Evolutionary conservation across 2,797 vertebrate species (phyloP).

Genomic region (Enteromius unitaeniatus): DNA sequence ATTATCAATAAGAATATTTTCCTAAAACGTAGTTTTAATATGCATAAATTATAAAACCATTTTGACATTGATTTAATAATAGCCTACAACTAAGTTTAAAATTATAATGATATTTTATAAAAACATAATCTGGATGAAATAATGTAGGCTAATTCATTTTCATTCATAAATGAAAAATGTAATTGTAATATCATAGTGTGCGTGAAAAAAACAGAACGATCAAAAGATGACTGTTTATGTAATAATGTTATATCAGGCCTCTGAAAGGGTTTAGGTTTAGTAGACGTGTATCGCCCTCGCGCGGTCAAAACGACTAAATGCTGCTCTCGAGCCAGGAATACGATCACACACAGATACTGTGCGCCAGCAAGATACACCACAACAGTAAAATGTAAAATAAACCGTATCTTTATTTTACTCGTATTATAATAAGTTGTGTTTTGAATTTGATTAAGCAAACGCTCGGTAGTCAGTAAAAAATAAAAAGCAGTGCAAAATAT

Average conservation of each 20-base stretch:
- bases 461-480: not conserved
- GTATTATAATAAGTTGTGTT: not conserved
- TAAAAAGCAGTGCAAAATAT: not conserved
- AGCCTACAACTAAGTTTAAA: not conserved
- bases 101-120: not conserved
- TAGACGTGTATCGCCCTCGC: slow-evolving; percentile 37
- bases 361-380: not conserved
- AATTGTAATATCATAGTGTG: not conserved
- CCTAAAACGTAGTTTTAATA: too few relatives aligned
- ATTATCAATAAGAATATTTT: too few relatives aligned
- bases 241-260: not conserved
- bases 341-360: not conserved
- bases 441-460: not conserved
- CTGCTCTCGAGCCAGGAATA: not conserved
- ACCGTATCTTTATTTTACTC: not conserved
- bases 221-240: not conserved
- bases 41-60: too few relatives aligned
- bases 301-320: slow-evolving; percentile 30
- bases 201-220: too few relatives aligned
- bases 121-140: not conserved
- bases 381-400: too few relatives aligned
- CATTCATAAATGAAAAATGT: not conserved
- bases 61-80: too few relatives aligned
- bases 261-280: not conserved
- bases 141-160: not conserved